Evolutionary conservation across 2,888 invertebrate genomes (phyloP).

Genomic region (Epistrophella euchroma): DNA sequence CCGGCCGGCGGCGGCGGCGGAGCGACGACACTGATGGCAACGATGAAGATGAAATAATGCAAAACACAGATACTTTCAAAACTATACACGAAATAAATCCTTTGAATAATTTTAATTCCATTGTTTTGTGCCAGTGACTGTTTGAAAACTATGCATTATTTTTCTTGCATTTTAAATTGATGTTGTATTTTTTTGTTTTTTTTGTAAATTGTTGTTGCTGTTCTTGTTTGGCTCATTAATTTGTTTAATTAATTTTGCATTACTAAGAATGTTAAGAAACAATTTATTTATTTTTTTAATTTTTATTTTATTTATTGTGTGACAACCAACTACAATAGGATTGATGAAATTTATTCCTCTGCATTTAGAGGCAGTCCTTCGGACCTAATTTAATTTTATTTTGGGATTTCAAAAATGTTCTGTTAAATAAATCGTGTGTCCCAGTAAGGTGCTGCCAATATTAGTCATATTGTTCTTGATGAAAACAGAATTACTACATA

Average conservation of each 20-base stretch:
- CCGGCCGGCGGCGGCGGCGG: too few species aligned
- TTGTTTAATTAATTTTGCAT: slow-evolving; percentile 71
- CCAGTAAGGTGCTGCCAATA: background rate
- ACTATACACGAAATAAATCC: slow-evolving; percentile 58
- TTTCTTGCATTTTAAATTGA: slow-evolving; percentile 55
- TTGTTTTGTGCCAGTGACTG: slow-evolving; percentile 52
- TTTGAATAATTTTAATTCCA: slow-evolving; percentile 67
- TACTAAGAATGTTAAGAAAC: slow-evolving; percentile 61
- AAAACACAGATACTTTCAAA: slow-evolving; percentile 49
- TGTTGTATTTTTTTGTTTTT: slow-evolving; percentile 14
- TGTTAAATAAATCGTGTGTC: background rate
- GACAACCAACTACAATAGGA: slow-evolving; percentile 43
- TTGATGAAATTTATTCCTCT: slow-evolving; percentile 35
- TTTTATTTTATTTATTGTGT: slow-evolving; percentile 12
- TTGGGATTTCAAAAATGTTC: slow-evolving; percentile 7
- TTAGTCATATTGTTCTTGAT: slow-evolving; percentile 1
- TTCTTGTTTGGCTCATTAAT: slow-evolving; percentile 65
- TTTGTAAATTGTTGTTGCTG: background rate
- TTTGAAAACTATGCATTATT: slow-evolving; percentile 47
- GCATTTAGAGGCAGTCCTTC: slow-evolving; percentile 29
- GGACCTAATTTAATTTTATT: slow-evolving; percentile 46
- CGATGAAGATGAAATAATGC: slow-evolving; percentile 46
- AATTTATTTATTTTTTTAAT: slow-evolving; percentile 36
- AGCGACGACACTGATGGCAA: background rate
- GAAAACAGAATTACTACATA: background rate